A percentile compares a stretch with the other conserved stretches of the same genome.
phyloP scores from a whole-genome alignment of 2,113 vertebrate species.

The Microcebus murinus region DNA sequence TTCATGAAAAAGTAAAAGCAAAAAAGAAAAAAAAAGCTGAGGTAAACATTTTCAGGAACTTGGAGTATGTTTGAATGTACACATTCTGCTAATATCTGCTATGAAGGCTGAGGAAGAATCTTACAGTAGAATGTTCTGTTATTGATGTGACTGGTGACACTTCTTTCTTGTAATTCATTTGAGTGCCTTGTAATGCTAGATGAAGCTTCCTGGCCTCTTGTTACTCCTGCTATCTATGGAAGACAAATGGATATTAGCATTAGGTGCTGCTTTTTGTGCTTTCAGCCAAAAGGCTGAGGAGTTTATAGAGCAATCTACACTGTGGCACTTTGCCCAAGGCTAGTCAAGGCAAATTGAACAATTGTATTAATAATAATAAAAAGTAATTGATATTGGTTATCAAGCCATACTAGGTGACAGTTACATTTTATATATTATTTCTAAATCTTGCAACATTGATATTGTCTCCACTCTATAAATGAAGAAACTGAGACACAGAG shows the following conservation, averaged over 20 bases:
- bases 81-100: neutral
- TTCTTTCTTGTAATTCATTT: constrained; percentile 45
- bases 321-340: constrained; percentile 15
- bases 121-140: constrained; percentile 13
- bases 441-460: neutral
- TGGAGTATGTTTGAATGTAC: neutral
- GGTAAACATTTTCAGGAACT: constrained; percentile 5
- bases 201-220: neutral
- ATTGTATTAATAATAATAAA: constrained; percentile 23
- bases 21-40: neutral
- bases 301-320: neutral
- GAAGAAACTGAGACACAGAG: neutral
- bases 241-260: neutral
- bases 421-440: constrained; percentile 50
- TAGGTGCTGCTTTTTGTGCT: neutral
- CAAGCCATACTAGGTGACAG: neutral
- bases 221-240: neutral
- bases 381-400: constrained; percentile 42
- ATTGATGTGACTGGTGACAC: neutral
- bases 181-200: neutral
- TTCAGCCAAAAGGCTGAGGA: neutral
- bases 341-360: constrained; percentile 18
- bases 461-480: neutral
- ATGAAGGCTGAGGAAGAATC: neutral
- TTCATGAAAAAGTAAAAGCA: neutral